Conservation (phyloP, 2,113 vertebrate species). For the Vulpes vulpes region DNA sequence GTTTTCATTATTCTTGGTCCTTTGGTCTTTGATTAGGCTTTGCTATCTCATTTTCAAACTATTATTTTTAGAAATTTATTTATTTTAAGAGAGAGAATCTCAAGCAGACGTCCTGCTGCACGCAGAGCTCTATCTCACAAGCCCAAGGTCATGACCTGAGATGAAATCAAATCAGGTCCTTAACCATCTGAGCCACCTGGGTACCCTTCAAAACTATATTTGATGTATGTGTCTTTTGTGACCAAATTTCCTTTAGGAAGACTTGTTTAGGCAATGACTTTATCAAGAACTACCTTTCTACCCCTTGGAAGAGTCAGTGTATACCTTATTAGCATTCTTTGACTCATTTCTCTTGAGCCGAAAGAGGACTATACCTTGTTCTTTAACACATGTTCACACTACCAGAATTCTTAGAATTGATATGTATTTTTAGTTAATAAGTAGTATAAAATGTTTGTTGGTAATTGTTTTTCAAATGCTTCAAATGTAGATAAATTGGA, state of each 20-base stretch:
- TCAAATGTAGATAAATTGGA: neutral
- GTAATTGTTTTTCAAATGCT: slow-evolving; percentile 7
- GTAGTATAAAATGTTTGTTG: neutral
- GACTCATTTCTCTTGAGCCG: neutral
- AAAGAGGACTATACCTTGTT: neutral
- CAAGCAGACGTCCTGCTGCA: neutral
- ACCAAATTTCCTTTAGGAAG: neutral
- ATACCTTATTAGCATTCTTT: slow-evolving; percentile 16
- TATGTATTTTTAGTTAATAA: neutral
- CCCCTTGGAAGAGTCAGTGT: neutral
- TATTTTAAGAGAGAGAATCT: neutral
- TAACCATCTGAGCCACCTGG: neutral
- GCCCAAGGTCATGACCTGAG: neutral
- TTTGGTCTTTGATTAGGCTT: slow-evolving; percentile 48
- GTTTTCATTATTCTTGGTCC: slow-evolving; percentile 4
- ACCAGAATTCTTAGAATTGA: neutral
- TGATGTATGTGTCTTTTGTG: neutral
- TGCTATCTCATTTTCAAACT: neutral
- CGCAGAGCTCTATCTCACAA: neutral
- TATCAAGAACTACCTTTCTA: neutral
- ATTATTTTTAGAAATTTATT: neutral
- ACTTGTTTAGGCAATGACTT: neutral
- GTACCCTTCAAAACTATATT: neutral
- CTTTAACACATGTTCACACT: neutral
- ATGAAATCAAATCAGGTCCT: neutral